These are phyloP conservation scores for Ypsolopha sequella DNA, from an alignment of 2,888 invertebrate species.

Conservation along the genomic window DNA sequence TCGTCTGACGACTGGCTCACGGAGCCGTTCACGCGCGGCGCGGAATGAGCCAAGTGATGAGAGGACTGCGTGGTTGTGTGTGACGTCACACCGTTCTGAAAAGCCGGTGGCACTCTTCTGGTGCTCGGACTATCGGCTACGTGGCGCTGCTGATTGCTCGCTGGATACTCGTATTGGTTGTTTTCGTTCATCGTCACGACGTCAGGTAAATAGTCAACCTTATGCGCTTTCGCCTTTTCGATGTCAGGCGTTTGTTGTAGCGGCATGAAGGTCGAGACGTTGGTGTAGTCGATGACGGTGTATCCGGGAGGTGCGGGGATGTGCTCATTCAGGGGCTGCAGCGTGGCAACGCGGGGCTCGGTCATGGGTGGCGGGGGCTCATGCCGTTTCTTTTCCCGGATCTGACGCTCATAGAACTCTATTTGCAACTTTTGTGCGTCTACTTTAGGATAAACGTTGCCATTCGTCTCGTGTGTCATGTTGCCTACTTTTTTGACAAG, in stretches of 20 bases:
- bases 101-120: too few relatives aligned
- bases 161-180: slow-evolving; percentile 12
- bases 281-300: slow-evolving; percentile 30
- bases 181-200: slow-evolving; percentile 51
- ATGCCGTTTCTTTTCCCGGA: slow-evolving; percentile 43
- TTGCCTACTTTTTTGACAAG: slow-evolving; percentile 38
- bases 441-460: slow-evolving; percentile 24
- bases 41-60: too few relatives aligned
- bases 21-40: too few relatives aligned
- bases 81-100: too few relatives aligned
- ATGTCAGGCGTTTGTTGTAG: slow-evolving; percentile 64
- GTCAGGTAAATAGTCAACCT: slow-evolving; percentile 58
- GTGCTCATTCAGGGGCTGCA: slow-evolving; percentile 54
- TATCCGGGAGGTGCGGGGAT: slow-evolving; percentile 58
- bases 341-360: slow-evolving; percentile 28
- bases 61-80: too few relatives aligned
- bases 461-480: slow-evolving; percentile 2
- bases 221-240: slow-evolving; percentile 58
- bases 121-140: too few relatives aligned
- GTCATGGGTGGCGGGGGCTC: slow-evolving; percentile 42
- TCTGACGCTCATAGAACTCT: slow-evolving; percentile 62
- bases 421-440: slow-evolving; percentile 59
- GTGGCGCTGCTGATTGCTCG: background rate
- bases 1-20: slow-evolving; percentile 18
- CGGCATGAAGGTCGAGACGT: slow-evolving; percentile 39